These are phyloP conservation scores for Dissostichus mawsoni DNA, from an alignment of 2,113 vertebrate genomes.

Conservation along the genomic window DNA sequence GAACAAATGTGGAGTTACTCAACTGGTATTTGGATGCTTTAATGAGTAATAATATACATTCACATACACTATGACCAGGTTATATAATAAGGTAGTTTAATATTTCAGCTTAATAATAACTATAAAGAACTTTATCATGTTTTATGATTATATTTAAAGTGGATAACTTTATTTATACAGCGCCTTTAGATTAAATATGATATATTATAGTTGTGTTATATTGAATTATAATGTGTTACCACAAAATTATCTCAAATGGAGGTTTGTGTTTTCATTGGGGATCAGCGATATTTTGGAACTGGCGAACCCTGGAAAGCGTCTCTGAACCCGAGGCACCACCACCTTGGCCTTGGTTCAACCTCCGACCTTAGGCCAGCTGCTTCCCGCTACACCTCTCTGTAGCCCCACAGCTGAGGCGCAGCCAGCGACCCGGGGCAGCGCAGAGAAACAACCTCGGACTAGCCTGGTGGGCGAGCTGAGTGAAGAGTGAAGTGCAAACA, in stretches of 20 bases:
- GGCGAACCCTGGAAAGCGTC: not conserved
- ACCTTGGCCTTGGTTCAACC: not conserved
- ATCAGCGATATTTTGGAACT: not conserved
- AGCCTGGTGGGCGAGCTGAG: conserved; percentile 26
- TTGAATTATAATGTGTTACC: no score
- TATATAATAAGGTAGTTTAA: no score
- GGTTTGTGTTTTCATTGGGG: not conserved
- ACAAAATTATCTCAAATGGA: not conserved
- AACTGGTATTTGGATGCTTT: no score
- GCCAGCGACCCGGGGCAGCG: conserved; percentile 22
- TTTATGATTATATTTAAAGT: no score
- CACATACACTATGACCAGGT: no score
- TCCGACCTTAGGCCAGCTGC: not conserved
- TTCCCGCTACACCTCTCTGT: not conserved
- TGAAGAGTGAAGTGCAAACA: conserved; percentile 42
- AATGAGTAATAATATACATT: no score
- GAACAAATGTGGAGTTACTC: no score
- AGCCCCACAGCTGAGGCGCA: conserved; percentile 17
- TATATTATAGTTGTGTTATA: no score
- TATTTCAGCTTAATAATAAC: no score
- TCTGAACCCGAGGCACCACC: not conserved
- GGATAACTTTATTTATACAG: no score
- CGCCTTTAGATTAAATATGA: no score
- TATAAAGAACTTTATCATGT: no score
- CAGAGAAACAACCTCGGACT: conserved; percentile 42